Base-by-base conservation (phyloP, 2,113 vertebrate species). In the Aptenodytes forsteri region DNA sequence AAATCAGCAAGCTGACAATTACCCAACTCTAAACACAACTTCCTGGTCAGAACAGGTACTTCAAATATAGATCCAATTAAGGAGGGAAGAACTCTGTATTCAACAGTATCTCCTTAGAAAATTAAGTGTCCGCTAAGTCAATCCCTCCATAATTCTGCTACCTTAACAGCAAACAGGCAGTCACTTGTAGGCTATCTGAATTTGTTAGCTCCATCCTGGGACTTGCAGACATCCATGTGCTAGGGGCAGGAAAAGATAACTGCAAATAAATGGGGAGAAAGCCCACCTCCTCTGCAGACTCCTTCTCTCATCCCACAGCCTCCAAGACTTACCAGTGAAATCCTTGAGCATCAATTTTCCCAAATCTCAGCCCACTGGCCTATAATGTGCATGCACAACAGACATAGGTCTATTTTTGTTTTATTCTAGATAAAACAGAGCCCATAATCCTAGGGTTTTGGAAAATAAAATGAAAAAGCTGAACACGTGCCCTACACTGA, bases 401-500 rank as follows among this genome's bases (percentile, higher is more conserved):
- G 52, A 64, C 4, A 34, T 8, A 59, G 7, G 4, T 29, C 8
- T 54, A 20, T 22, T 87, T 91, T 79, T 81, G 13, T 84, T 67
- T 69, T 44, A 58, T 56, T 80, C 58, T 49, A 50, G 20, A 40
- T 56, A 69, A 85, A 92, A 55, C 12, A 55, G 25, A 81, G 9
- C 8, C 40, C 58, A 32, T 61, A 73, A 78, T 13, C 25, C 19
- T 34, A 34, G 19, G 2, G 7, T 9, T 93, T 55, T 65, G 56
- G 32, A 55, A 82, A 81, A 81, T 15, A 61, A 70, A 79, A 52
- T 25, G 1, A 27, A 56, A 50, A 76, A 56, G 10, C 3, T 54
- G 15, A 83, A 58, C 11, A 36, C 0, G 0, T 80, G 32, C 11
- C 29, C 26, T 64, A 7, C 0, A 2, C 2, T 64, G 23, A 3